Evolutionary conservation across 2,888 invertebrate genomes (phyloP).

Genomic region (Caenorhabditis zanzibari): DNA sequence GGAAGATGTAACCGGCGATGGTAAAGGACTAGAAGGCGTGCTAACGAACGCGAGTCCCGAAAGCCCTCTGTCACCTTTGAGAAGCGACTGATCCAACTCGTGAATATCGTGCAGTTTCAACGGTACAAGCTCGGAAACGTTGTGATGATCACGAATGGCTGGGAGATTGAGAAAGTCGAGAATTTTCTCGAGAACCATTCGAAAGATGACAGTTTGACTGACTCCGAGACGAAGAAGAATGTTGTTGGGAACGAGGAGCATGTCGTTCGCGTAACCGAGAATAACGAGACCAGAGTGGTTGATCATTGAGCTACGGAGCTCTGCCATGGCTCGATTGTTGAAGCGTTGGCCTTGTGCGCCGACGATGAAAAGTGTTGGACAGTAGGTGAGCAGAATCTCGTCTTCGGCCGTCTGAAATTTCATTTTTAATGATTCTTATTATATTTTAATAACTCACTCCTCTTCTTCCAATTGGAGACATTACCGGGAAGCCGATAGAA

Average conservation of each 20-base stretch:
- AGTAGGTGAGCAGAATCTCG: slow-evolving; percentile 79
- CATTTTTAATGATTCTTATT: too few relatives aligned
- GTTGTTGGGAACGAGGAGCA: slow-evolving; percentile 70
- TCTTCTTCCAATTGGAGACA: slow-evolving; percentile 69
- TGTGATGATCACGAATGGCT: slow-evolving; percentile 48
- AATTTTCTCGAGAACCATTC: slow-evolving; percentile 75
- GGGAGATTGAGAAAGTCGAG: slow-evolving; percentile 73
- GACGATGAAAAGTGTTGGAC: slow-evolving; percentile 78
- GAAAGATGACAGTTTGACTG: slow-evolving; percentile 73
- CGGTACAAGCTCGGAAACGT: slow-evolving; percentile 65
- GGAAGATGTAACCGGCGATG: slow-evolving; percentile 27
- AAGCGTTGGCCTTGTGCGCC: slow-evolving; percentile 74
- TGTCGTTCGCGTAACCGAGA: slow-evolving; percentile 73
- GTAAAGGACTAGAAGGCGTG: neutral
- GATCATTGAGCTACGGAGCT: slow-evolving; percentile 74
- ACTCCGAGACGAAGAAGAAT: slow-evolving; percentile 70
- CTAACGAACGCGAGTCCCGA: slow-evolving; percentile 42
- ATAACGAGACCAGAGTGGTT: slow-evolving; percentile 74
- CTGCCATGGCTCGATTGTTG: slow-evolving; percentile 68
- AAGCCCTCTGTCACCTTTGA: slow-evolving; percentile 43
- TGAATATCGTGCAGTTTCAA: neutral
- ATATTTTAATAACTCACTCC: slow-evolving; percentile 67
- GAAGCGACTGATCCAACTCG: slow-evolving; percentile 55
- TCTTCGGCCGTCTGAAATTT: slow-evolving; percentile 75
- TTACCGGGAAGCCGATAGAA: slow-evolving; percentile 78